Evolutionary conservation across 2,888 invertebrate genomes (phyloP), one percentile per base, ranked within the genome.

Genomic region (Panopea generosa): DNA sequence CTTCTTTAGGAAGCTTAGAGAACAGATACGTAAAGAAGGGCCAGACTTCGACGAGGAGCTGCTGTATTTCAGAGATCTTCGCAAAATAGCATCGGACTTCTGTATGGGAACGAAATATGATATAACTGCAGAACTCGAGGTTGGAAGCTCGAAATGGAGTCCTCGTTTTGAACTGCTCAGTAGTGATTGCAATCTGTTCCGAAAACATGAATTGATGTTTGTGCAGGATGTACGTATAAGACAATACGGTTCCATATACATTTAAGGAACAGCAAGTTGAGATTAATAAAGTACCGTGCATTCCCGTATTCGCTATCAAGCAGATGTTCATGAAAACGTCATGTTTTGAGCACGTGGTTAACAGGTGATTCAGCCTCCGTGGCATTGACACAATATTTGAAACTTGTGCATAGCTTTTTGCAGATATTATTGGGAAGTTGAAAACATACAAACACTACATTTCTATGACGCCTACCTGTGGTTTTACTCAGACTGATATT

Each of bases 21-120:
- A 79, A 7, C 73, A 76, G 43, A 79, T 84, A 38, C 47, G 77
- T 7, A 47, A 24, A 18, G 77, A 84, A 45, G 84, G 84, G 2
- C 55, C 22, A 14, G 82, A 80, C 27, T 84, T 84, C 65, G 73
- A 84, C 38, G 68, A 77, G 1, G 84, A 84, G 52, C 49, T 84
- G 16, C 59, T 79, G 9, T 74, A 82, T 66, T 84, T 79, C 70
- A 57, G 63, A 47, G 73, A 77, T 38, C 57, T 84, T 2, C 60
- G 76, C 11, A 77, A 60, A 71, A 75, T 79, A 66, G 65, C 68
- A 16, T 43, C 69, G 9, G 77, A 79, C 18, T 84, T 79, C 56
- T 84, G 84, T 61, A 24, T 47, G 1, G 68, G 63, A 14, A 49
- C 65, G n/a, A 47, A 65, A 11, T 38, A 65, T 16, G 55, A 55